Evolutionary conservation across 2,888 invertebrate species (phyloP).

Genomic region (Eupeodes latifasciatus): DNA sequence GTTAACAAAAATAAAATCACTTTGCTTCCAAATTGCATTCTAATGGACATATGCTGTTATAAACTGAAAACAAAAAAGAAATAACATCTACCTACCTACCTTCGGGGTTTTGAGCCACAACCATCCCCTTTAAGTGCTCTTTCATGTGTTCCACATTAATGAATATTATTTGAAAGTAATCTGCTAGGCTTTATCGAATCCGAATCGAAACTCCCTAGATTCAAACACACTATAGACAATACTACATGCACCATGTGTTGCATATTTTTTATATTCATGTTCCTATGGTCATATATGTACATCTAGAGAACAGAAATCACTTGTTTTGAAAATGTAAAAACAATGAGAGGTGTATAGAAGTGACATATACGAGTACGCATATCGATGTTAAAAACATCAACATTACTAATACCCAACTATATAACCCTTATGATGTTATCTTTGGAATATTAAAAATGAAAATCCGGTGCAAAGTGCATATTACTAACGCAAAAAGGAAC

Average conservation of each 20-base stretch:
- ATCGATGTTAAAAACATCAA: constrained; percentile 9
- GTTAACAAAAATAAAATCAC: constrained; percentile 61
- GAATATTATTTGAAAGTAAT: constrained; percentile 76
- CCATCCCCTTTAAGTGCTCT: constrained; percentile 72
- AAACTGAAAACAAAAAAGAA: constrained; percentile 6
- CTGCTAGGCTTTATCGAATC: constrained; percentile 42
- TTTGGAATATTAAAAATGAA: constrained; percentile 39
- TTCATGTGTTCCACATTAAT: constrained; percentile 76
- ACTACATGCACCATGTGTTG: constrained; percentile 58
- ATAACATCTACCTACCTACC: constrained; percentile 13
- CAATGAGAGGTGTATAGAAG: constrained; percentile 13
- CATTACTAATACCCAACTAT: constrained; percentile 24
- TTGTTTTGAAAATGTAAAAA: constrained; percentile 49
- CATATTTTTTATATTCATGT: constrained; percentile 22
- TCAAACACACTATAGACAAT: not conserved
- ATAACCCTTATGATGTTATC: constrained; percentile 62
- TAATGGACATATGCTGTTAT: constrained; percentile 74
- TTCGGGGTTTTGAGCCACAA: not conserved
- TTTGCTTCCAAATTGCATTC: constrained; percentile 68
- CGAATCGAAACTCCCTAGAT: constrained; percentile 23
- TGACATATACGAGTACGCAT: not conserved
- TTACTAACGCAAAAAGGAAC: constrained; percentile 83
- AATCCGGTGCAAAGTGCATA: constrained; percentile 49
- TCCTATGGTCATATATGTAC: not conserved
- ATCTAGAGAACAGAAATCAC: constrained; percentile 12